Evolutionary conservation across 1,140 invertebrate genomes (phyloP), one percentile per base, ranked within the genome.

Genomic region (Leptestheria dahalacensis): DNA sequence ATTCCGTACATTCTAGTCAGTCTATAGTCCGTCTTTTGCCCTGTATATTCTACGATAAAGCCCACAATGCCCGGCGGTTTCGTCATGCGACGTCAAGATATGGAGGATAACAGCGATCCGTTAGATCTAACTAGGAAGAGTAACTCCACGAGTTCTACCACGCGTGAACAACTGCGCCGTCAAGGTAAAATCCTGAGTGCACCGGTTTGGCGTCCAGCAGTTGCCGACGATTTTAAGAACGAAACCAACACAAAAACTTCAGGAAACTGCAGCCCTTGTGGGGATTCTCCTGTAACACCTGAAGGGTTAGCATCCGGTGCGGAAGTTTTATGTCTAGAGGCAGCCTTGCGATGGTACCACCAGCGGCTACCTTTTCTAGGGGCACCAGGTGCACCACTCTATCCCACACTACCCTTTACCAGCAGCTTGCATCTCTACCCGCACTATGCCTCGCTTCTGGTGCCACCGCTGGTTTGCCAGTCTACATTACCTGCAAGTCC

Each of bases 331-430:
- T 28, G 29, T 4, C 26, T 50, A 24, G 33, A 48, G 29, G 41
- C 53, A 41, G 28, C 26, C 12, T 28, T 53, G 18, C 47, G 48
- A 20, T 59, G 48, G 58, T 50, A 59, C 49, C 52, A 54, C 33
- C 23, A 51, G 52, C 52, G 50, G 6, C 33, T 41, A 41, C 33
- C 33, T 41, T 41, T 41, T 15, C 33, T 41, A 41, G 15, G 6
- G 6, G 33, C 33, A 41, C 33, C 33, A 41, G 33, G 33, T 41
- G 33, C 33, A 15, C 6, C 6, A 6, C 33, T 41, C 33, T 41
- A 41, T 41, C 33, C 33, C 33, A 41, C 33, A 41, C 33, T 41
- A 15, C 33, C 33, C 15, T 41, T 41, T 41, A 15, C 33, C 33
- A 41, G 33, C 33, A 41, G 33, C 15, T 41, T 41, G 6, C 33